phyloP scores from a whole-genome alignment of 2,888 invertebrate genomes.

The Clusia tigrina region DNA sequence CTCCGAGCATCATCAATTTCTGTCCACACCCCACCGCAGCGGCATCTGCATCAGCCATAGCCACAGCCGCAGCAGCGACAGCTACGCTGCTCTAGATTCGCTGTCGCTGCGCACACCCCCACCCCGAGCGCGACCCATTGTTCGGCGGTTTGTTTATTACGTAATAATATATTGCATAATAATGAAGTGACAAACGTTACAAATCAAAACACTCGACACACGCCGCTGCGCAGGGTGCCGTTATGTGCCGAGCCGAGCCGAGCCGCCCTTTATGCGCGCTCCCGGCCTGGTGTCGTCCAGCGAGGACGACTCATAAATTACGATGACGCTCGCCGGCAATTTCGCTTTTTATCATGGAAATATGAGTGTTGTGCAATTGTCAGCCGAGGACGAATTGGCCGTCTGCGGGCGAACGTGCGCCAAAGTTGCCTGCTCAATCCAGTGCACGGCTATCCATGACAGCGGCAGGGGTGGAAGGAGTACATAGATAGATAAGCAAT shows the following conservation, averaged over 20 bases:
- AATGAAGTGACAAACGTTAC: slow-evolving; percentile 64
- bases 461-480: too few relatives aligned
- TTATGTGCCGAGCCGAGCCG: not conserved
- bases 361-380: slow-evolving; percentile 57
- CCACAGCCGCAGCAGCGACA: too few relatives aligned
- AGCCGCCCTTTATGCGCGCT: not conserved
- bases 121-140: not conserved
- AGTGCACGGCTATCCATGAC: too few relatives aligned
- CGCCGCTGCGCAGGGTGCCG: slow-evolving; percentile 41
- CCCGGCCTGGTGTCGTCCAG: not conserved
- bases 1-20: slow-evolving; percentile 7
- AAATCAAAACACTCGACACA: slow-evolving; percentile 63
- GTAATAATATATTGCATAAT: slow-evolving; percentile 59
- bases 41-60: too few relatives aligned
- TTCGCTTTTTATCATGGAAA: slow-evolving; percentile 54
- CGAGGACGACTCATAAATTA: slow-evolving; percentile 34
- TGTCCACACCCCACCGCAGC: not conserved
- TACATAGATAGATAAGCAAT: too few relatives aligned
- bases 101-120: not conserved
- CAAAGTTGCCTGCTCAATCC: too few relatives aligned
- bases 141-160: slow-evolving; percentile 1
- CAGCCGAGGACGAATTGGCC: slow-evolving; percentile 58
- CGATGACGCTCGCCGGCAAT: slow-evolving; percentile 32
- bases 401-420: slow-evolving; percentile 52
- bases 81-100: not conserved